Evolutionary conservation across 2,888 invertebrate genomes (phyloP), one percentile per base, ranked within the genome.

Genomic region (Serrognathus titanus): DNA sequence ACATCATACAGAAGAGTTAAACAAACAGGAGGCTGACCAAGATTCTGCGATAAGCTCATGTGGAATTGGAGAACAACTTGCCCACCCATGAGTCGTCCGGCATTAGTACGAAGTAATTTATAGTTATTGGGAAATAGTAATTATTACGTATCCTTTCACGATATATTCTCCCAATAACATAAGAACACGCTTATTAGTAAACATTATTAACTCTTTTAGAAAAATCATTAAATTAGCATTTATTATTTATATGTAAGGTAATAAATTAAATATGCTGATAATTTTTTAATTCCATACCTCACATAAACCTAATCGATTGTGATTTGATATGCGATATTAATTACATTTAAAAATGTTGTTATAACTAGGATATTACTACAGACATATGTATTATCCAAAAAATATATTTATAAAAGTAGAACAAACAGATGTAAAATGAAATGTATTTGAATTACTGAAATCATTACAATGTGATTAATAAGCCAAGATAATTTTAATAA

Each of bases 81-180:
- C 74, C 74, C 74, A 74, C 73, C 73, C 73, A 71, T 71, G 73
- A 71, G 63, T 69, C 67, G 71, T 69, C 66, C 69, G 65, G 71
- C 69, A 69, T 73, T 71, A 69, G 69, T 69, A 65, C 61, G 61
- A 56, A 59, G 62, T 71, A 69, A 74, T 74, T 74, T 72, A 74
- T 73, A 69, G 72, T 70, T 71, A 72, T 73, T 70, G 71, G 63
- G 68, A 68, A 72, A 71, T 70, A 70, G 71, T 71, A 74, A 72
- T 73, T 71, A 72, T 71, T 72, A 73, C 67, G 69, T 72, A 70
- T 69, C 62, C 64, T 68, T 67, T 63, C 61, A 55, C 57, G 55
- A 59, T 59, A 52, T 57, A 59, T 57, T 55, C 58, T 56, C 56
- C 50, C 48, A 13, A 48, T 39, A 35, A 40, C 50, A 45, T 37